Evolutionary conservation across 2,797 vertebrate species (phyloP), one percentile per base, ranked within the genome.

Genomic region (Synanceia verrucosa): DNA sequence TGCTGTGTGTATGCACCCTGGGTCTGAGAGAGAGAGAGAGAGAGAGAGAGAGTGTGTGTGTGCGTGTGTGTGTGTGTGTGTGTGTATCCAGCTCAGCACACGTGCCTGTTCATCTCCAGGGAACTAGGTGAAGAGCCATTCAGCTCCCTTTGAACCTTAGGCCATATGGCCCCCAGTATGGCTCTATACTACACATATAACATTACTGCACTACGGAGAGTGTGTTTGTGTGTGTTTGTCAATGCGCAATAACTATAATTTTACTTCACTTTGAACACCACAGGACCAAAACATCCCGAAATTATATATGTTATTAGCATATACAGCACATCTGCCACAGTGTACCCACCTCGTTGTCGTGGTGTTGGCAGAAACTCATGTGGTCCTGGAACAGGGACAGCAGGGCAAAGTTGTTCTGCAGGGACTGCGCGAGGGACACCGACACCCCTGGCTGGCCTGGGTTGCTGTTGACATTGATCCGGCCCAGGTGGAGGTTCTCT

Each of bases 301-400:
- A n/a, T n/a, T n/a, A n/a, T n/a, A n/a, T n/a, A n/a, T n/a, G n/a
- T n/a, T n/a, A n/a, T n/a, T n/a, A n/a, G n/a, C n/a, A n/a, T n/a
- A n/a, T n/a, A n/a, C n/a, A n/a, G n/a, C n/a, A n/a, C n/a, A n/a
- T n/a, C n/a, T 1, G 43, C 55, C 19, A 53, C 24, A 23, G 7
- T 46, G 26, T 16, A 70, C 92, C 95, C 91, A 97, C 96, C 95
- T 97, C 95, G 43, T 92, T 95, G 76, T 96, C 95, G 36, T 97
- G 96, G 41, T 97, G 95, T 78, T 96, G 96, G 92, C 96, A 97
- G 93, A 94, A 96, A 85, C 91, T 95, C 84, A 96, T 94, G 65
- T 94, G 93, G 72, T 97, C 96, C 46, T 96, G 95, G 85, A 96
- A 97, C 56, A 95, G 92, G 6, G 95, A 95, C 74, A 97, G 91